A percentile compares a stretch with the other conserved stretches of the same genome.
phyloP scores from a whole-genome alignment of 2,888 invertebrate species.

The Conus canariensis region DNA sequence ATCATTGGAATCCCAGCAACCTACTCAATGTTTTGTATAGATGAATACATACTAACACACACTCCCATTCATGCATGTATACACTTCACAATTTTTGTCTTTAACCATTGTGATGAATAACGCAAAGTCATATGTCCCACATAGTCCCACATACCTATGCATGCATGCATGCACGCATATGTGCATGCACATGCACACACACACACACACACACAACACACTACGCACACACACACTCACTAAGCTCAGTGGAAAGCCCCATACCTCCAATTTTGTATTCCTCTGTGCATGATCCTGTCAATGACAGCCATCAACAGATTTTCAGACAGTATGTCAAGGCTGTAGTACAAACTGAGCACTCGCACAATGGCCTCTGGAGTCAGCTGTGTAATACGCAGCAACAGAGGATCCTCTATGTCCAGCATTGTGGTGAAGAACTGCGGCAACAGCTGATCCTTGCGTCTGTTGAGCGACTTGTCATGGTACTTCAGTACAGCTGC shows the following conservation, averaged over 20 bases:
- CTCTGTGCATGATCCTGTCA: slow-evolving; percentile 31
- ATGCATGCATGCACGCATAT: no score
- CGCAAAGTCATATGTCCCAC: no score
- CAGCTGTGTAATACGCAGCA: not conserved
- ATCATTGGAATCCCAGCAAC: no score
- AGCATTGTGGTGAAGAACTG: slow-evolving; percentile 33
- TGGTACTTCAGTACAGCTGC: slow-evolving; percentile 36
- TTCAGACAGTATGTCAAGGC: slow-evolving; percentile 32
- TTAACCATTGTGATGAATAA: no score
- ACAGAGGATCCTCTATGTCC: slow-evolving; percentile 7
- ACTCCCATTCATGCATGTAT: no score
- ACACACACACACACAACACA: no score
- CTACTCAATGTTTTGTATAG: no score
- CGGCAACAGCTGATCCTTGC: slow-evolving; percentile 20
- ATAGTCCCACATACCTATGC: no score
- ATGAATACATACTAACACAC: no score
- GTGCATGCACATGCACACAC: no score
- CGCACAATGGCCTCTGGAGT: slow-evolving; percentile 30
- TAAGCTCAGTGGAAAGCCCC: not conserved
- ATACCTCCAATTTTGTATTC: slow-evolving; percentile 35
- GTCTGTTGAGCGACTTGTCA: slow-evolving; percentile 29
- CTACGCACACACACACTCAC: no score
- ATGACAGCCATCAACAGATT: slow-evolving; percentile 34
- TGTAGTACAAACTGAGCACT: slow-evolving; percentile 30
- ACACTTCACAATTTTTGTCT: no score